These are phyloP conservation scores for Sphinx pinastri DNA, from an alignment of 2,888 invertebrate species.

Conservation along the genomic window DNA sequence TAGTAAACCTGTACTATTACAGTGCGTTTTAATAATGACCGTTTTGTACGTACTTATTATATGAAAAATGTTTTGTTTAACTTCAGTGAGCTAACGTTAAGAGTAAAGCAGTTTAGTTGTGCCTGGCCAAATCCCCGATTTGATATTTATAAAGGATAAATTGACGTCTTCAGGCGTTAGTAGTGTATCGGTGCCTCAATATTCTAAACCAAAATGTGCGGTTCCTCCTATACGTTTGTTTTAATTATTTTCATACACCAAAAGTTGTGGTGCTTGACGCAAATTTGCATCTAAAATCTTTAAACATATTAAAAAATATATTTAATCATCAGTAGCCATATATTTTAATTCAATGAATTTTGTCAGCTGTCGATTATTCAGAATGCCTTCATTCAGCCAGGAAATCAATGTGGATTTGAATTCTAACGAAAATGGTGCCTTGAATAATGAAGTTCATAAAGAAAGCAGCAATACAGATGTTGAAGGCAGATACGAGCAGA, in stretches of 20 bases:
- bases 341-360: constrained; percentile 44
- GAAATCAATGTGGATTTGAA: constrained; percentile 73
- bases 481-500: constrained; percentile 49
- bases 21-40: constrained; percentile 66
- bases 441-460: constrained; percentile 55
- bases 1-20: constrained; percentile 58
- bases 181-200: constrained; percentile 49
- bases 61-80: constrained; percentile 46
- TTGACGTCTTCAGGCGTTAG: constrained; percentile 52
- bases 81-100: constrained; percentile 59
- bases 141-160: constrained; percentile 53
- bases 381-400: constrained; percentile 76
- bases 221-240: constrained; percentile 47
- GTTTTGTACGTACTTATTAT: constrained; percentile 55
- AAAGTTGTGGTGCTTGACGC: constrained; percentile 21
- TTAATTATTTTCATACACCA: constrained; percentile 41
- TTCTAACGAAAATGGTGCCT: constrained; percentile 64
- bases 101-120: constrained; percentile 49
- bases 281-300: constrained; percentile 10
- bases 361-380: constrained; percentile 47
- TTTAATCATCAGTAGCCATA: neutral
- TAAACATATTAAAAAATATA: neutral
- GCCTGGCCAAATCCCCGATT: constrained; percentile 56
- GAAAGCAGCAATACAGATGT: constrained; percentile 53
- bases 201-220: constrained; percentile 63